Conservation (phyloP, 2,797 vertebrate genomes). For the Manis crassicaudata region DNA sequence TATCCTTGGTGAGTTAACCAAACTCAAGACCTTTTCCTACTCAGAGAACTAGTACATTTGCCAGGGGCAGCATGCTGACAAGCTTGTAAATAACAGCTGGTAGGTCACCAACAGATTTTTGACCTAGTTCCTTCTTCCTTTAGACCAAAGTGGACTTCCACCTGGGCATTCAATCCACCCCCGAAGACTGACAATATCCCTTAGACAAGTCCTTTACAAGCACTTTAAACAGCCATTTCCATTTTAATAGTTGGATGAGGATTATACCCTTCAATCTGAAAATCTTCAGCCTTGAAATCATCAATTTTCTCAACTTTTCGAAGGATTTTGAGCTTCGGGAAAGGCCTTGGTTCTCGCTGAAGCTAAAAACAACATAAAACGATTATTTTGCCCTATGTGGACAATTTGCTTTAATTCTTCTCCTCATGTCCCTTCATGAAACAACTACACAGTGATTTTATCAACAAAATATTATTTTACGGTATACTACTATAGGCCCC, state of each 20-base stretch:
- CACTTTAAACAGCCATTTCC: slow-evolving; percentile 95
- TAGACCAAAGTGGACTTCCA: neutral
- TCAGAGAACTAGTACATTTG: neutral
- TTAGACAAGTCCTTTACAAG: neutral
- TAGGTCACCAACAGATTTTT: neutral
- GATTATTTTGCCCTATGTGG: neutral
- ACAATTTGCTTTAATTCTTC: neutral
- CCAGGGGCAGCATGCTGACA: neutral
- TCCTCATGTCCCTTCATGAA: neutral
- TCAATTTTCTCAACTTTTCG: slow-evolving; percentile 91
- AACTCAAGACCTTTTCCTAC: neutral
- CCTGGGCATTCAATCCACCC: neutral
- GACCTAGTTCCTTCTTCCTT: neutral
- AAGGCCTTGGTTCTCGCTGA: slow-evolving; percentile 93
- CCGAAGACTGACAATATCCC: neutral
- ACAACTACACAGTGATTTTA: neutral
- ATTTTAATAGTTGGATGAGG: slow-evolving; percentile 97
- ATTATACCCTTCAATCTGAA: slow-evolving; percentile 93
- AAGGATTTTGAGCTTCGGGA: slow-evolving; percentile 95
- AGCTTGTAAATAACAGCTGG: neutral
- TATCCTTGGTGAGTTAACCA: neutral
- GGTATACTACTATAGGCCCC: neutral
- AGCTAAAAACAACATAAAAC: slow-evolving; percentile 87
- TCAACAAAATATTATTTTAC: neutral
- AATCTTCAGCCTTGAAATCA: slow-evolving; percentile 94